Conservation (phyloP, 2,113 vertebrate genomes). For the Aspidoscelis tigris region DNA sequence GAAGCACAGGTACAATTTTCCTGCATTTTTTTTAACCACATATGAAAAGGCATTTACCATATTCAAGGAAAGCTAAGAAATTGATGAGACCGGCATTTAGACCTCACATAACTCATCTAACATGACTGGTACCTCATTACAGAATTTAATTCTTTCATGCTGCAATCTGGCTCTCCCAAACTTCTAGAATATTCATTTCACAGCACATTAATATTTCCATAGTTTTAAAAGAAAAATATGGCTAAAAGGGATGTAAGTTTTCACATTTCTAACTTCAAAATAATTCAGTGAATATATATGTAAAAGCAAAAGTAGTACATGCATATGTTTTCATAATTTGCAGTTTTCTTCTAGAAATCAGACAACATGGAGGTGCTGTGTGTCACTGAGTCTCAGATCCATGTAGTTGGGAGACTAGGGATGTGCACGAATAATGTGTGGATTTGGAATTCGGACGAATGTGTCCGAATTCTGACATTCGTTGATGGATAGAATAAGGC, state of each 20-base stretch:
- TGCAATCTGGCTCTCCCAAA: slow-evolving; percentile 36
- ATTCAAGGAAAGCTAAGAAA: slow-evolving; percentile 16
- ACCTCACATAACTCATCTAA: slow-evolving; percentile 44
- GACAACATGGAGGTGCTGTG: too few species aligned
- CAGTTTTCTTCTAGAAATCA: too few species aligned
- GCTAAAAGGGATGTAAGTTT: not conserved
- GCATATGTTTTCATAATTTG: too few species aligned
- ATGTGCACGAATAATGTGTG: too few species aligned
- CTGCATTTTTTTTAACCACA: slow-evolving; percentile 30
- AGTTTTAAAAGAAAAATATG: slow-evolving; percentile 25
- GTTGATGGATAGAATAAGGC: too few species aligned
- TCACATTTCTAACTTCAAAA: slow-evolving; percentile 23
- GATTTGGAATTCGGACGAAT: too few species aligned
- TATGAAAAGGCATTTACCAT: slow-evolving; percentile 3
- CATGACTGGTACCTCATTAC: slow-evolving; percentile 13
- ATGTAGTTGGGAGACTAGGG: too few species aligned
- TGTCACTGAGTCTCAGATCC: too few species aligned
- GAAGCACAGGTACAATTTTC: slow-evolving; percentile 18
- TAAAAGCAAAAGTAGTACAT: too few species aligned
- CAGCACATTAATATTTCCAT: slow-evolving; percentile 44
- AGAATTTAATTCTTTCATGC: slow-evolving; percentile 47
- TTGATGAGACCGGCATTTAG: slow-evolving; percentile 50
- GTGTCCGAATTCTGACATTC: too few species aligned
- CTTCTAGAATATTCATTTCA: slow-evolving; percentile 50
- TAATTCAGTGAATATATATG: not conserved